Evolutionary conservation across 2,797 vertebrate genomes (phyloP).

Genomic region (Leuciscus waleckii): DNA sequence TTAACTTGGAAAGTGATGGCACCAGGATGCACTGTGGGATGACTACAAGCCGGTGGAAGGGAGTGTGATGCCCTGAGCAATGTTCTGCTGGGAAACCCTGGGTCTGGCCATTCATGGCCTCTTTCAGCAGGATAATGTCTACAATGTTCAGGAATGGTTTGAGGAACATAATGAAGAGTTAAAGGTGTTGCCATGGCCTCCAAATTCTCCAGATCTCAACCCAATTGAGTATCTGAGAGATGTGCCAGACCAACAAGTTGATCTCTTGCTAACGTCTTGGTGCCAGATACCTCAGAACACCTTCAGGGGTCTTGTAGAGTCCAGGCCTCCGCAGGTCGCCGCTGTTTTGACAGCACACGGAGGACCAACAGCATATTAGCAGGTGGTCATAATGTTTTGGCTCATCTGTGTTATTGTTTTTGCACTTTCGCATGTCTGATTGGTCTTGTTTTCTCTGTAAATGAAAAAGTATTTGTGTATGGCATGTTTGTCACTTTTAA

Average conservation of each 20-base stretch:
- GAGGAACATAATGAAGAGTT: background rate
- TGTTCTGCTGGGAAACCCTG: too few relatives aligned
- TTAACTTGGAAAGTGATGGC: too few relatives aligned
- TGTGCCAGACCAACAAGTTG: background rate
- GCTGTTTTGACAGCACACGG: background rate
- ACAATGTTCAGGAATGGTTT: background rate
- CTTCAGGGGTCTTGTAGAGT: background rate
- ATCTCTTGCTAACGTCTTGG: background rate
- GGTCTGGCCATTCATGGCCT: too few relatives aligned
- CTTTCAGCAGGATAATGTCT: too few relatives aligned
- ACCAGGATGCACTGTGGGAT: too few relatives aligned
- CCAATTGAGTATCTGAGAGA: background rate
- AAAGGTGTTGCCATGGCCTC: background rate
- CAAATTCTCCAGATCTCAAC: background rate
- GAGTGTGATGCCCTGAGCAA: too few relatives aligned
- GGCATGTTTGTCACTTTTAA: background rate
- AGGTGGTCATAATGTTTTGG: background rate
- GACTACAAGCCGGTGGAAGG: too few relatives aligned
- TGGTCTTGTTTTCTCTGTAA: background rate
- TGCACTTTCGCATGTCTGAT: background rate
- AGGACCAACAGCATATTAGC: background rate
- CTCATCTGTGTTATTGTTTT: background rate
- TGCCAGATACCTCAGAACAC: background rate
- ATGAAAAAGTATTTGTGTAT: background rate
- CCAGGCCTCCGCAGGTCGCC: too few relatives aligned